Base-by-base conservation (phyloP, 2,888 invertebrate genomes). In the Lamellibrachia columna region DNA sequence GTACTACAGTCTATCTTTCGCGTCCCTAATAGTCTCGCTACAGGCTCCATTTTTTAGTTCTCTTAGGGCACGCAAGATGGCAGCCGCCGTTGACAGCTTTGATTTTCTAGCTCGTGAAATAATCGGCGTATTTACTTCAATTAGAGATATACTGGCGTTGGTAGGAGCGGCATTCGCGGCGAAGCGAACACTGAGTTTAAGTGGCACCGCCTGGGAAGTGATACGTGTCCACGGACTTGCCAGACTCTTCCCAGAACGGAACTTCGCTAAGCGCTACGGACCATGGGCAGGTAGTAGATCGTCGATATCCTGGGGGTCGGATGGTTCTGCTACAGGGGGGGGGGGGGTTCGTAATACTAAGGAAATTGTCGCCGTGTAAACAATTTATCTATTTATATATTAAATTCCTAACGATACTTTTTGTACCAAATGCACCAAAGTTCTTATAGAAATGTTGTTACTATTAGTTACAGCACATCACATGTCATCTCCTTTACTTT, bases 221-320 rank as follows among this genome's bases (percentile, higher is more conserved):
- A 55, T 95, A 40, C 94, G 95, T 92, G 94, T 94, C 52, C 95
- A 95, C 94, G 92, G 95, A 1, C 91, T 95, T 40, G 94, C 94
- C 91, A 94, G 94, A 92, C 53, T 95, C 0, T 94, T 94, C 3
- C 92, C 92, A 53, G 93, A 94, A 60, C 94, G 95, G 93, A 93
- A 95, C 91, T 93, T 93, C 75, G 94, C 97, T 95, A 98, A 97
- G 22, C 75, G 75, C 96, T 98, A 97, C 96, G 98, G 98, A 95
- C 97, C 97, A 93, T 98, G 98, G 98, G 98, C 98, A 96, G 98
- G 98, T 98, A 97, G 97, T 97, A 91, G 58, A 75, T 60, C 75
- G 75, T 75, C 75, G n/a, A n/a, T 58, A 15, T 11, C 58, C 8
- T 15, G 8, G 58, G 15, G 11, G 15, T 15, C 75, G 75, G 22